Evolutionary conservation across 1,140 invertebrate genomes (phyloP).

Genomic region (Megalopta genalis): DNA sequence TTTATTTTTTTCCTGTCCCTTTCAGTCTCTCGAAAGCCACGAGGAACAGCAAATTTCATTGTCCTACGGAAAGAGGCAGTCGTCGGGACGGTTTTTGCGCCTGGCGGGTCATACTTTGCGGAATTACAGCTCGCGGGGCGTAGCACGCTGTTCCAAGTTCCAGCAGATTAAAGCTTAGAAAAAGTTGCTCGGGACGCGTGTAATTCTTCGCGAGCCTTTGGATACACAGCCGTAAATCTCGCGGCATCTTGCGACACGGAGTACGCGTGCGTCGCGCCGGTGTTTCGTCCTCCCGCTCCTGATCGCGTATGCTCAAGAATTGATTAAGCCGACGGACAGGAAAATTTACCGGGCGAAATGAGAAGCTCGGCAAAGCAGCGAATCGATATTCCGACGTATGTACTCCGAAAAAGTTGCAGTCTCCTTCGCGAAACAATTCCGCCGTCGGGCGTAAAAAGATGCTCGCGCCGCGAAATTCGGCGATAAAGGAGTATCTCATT

Average conservation of each 20-base stretch:
- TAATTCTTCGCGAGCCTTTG: background rate
- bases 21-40: no score
- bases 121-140: background rate
- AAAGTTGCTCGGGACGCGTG: background rate
- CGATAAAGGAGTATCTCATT: slow-evolving; percentile 21
- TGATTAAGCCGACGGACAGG: background rate
- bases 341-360: slow-evolving; percentile 6
- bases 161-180: background rate
- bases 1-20: no score
- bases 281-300: no score
- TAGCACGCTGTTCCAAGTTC: background rate
- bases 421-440: no score
- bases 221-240: slow-evolving; percentile 6
- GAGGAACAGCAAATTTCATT: background rate
- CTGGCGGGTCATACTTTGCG: background rate
- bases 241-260: background rate
- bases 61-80: background rate
- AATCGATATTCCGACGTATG: no score
- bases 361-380: background rate
- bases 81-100: background rate
- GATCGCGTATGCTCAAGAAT: background rate
- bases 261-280: no score
- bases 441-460: no score
- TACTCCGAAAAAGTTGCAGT: no score
- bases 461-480: background rate